Percentiles rank a stretch among this genome's conserved stretches.
These are phyloP conservation scores for Quiscalus mexicanus DNA, from an alignment of 2,113 vertebrate genomes.

Conservation along the genomic window DNA sequence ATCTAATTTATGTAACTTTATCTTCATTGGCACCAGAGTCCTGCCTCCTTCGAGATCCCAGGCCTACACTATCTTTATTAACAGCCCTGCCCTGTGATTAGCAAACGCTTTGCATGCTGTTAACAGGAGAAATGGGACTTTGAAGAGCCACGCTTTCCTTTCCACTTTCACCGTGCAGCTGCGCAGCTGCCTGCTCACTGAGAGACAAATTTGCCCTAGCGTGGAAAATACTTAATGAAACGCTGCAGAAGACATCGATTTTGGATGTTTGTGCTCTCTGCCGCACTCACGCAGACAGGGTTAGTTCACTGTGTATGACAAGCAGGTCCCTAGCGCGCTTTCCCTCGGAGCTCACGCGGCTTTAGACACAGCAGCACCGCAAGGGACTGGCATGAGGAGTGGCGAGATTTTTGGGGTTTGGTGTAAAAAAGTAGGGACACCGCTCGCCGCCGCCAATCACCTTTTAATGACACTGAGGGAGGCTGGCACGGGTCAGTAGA, in stretches of 20 bases:
- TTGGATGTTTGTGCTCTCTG: neutral
- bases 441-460: fast-evolving
- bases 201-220: neutral
- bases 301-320: fast-evolving
- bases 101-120: fast-evolving
- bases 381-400: fast-evolving
- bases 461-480: neutral
- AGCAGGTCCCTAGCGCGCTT: fast-evolving
- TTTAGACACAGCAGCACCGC: too few relatives aligned
- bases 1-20: neutral
- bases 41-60: too few relatives aligned
- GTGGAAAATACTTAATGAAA: neutral
- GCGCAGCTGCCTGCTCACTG: neutral
- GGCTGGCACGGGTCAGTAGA: neutral
- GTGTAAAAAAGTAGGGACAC: neutral
- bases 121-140: neutral
- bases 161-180: fast-evolving
- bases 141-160: neutral
- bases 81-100: neutral
- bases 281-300: neutral
- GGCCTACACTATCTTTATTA: fast-evolving
- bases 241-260: neutral
- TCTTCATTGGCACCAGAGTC: too few relatives aligned
- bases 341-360: fast-evolving
- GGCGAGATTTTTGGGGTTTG: fast-evolving